Base-by-base conservation (phyloP, 2,888 invertebrate genomes). In the Muschampia plurimacula region DNA sequence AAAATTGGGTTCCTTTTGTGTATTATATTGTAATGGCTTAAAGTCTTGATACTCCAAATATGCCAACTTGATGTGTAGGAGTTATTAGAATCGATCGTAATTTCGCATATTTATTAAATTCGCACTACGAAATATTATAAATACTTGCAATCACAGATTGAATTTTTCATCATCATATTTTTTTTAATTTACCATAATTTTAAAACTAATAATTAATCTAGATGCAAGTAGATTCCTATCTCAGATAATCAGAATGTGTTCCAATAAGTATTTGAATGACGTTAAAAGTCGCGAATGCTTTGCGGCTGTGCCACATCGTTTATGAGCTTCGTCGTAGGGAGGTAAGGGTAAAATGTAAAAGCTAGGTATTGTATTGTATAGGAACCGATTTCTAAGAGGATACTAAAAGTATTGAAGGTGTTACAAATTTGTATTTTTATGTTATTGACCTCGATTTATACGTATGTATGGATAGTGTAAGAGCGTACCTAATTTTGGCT, bases 401-500 rank as follows among this genome's bases (percentile, higher is more conserved):
- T 92, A 91, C 89, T 92, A 86, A 91, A 88, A 91, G 89, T 93
- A 92, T 92, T 90, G 89, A 86, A 91, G 84, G 83, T 92, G 91
- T 94, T 94, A 93, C 93, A 94, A 94, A 94, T 93, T 94, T 93
- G 93, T 94, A 94, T 93, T 92, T 88, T 81, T 79, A 80, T 82
- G 79, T 79, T 74, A 79, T 75, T 64, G 67, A 28, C 74, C 68
- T 67, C 80, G 75, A 76, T 69, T 57, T 22, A 22, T 55, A 55
- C 22, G 2, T 22, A 15, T 28, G 72, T 80, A 76, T 82, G 82
- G 78, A 79, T 82, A 81, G 79, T 76, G 77, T 77, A 76, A 79
- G 73, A 74, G 77, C 77, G 77, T 22, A 22, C 22, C 22, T 52
- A 70, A 32, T 69, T 55, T 9, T 28, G 55, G 55, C 74, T 73